These are phyloP conservation scores for Standfussiana lucernea DNA, from an alignment of 2,888 invertebrate species.

Conservation along the genomic window DNA sequence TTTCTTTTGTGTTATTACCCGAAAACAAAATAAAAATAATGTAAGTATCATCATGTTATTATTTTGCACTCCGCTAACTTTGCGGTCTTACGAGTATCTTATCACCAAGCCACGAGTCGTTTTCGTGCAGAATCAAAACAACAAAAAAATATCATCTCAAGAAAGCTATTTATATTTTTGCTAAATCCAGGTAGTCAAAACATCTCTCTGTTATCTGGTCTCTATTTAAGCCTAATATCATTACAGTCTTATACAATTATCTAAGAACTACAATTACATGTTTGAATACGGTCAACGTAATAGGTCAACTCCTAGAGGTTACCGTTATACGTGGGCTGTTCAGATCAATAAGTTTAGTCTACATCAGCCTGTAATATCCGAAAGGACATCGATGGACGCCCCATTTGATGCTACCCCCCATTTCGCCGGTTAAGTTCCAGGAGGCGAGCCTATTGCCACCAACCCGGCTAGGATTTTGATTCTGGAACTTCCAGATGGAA, in stretches of 20 bases:
- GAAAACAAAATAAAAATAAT: slow-evolving; percentile 18
- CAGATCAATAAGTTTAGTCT: background rate
- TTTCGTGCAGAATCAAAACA: background rate
- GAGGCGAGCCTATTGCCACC: background rate
- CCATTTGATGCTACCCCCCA: too few species aligned
- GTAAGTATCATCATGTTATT: slow-evolving; percentile 4
- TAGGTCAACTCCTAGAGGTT: background rate
- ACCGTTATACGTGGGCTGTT: background rate
- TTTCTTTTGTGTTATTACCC: slow-evolving; percentile 21
- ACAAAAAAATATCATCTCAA: background rate
- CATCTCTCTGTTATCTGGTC: background rate
- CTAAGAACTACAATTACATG: slow-evolving; percentile 12
- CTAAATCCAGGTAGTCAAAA: background rate
- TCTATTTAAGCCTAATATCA: slow-evolving; percentile 3
- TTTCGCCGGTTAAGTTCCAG: too few species aligned
- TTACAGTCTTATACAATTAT: slow-evolving; percentile 19
- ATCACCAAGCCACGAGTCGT: background rate
- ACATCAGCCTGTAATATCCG: background rate
- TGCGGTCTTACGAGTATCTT: background rate
- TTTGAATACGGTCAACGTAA: background rate
- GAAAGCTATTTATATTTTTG: background rate
- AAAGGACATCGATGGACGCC: too few species aligned
- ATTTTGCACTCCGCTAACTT: background rate
- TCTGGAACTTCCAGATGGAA: background rate
- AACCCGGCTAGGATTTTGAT: background rate